Percentiles rank a stretch among this genome's conserved stretches.
Evolutionary conservation across 1,140 invertebrate genomes (phyloP).

Genomic region (Drosophila kepulauana): DNA sequence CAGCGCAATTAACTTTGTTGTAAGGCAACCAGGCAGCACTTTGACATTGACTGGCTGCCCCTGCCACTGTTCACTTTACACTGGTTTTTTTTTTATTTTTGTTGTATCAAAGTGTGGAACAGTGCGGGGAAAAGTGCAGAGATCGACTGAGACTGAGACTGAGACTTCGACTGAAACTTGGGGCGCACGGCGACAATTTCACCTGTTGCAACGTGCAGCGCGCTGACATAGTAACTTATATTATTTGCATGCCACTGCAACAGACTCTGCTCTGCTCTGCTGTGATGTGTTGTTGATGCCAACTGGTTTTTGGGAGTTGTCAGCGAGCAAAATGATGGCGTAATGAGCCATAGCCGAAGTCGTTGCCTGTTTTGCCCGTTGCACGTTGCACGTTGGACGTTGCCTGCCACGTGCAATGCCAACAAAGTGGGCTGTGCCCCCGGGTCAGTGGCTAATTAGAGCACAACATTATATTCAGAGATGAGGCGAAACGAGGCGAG

Average conservation of each 20-base stretch:
- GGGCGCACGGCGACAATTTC: slow-evolving; percentile 78
- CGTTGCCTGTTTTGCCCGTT: too few relatives aligned
- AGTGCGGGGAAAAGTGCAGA: neutral
- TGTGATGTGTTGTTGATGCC: neutral
- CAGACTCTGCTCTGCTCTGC: neutral
- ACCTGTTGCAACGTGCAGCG: slow-evolving; percentile 63
- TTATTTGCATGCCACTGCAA: slow-evolving; percentile 69
- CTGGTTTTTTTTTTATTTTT: neutral
- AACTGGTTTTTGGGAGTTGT: slow-evolving; percentile 9
- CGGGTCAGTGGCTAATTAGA: slow-evolving; percentile 16
- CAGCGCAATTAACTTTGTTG: slow-evolving; percentile 82
- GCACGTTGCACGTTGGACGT: neutral
- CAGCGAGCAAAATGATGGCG: slow-evolving; percentile 15
- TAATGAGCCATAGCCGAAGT: slow-evolving; percentile 6
- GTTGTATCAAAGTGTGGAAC: too few relatives aligned
- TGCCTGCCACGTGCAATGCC: slow-evolving; percentile 18
- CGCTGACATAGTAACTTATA: slow-evolving; percentile 84
- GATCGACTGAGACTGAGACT: too few relatives aligned
- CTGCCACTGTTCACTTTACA: slow-evolving; percentile 5
- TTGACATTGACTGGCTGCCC: slow-evolving; percentile 73
- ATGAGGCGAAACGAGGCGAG: neutral
- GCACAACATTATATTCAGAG: slow-evolving; percentile 4
- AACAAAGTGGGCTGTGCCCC: slow-evolving; percentile 13
- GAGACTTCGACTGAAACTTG: slow-evolving; percentile 7
- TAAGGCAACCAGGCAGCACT: slow-evolving; percentile 77